These are phyloP conservation scores for Aphis craccivora DNA, from an alignment of 1,140 invertebrate genomes.

Conservation along the genomic window DNA sequence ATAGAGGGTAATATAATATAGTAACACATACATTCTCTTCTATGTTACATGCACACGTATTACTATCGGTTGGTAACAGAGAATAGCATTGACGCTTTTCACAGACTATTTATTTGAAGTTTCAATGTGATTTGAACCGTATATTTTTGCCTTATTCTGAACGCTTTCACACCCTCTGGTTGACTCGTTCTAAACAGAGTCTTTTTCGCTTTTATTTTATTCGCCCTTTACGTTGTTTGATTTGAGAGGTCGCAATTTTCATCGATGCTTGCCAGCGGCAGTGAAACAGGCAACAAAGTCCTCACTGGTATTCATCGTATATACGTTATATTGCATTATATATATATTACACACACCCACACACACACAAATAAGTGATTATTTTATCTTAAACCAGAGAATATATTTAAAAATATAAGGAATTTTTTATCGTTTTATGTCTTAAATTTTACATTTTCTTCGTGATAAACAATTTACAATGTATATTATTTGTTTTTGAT, in stretches of 20 bases:
- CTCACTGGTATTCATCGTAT: not conserved
- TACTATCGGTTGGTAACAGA: not conserved
- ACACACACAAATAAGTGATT: not conserved
- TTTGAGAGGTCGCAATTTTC: not conserved
- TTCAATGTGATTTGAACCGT: not conserved
- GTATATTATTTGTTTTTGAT: not conserved
- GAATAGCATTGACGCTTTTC: not conserved
- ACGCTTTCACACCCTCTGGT: not conserved
- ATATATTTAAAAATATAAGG: not conserved
- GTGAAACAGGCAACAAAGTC: not conserved
- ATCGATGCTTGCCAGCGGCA: not conserved
- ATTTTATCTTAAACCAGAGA: not conserved
- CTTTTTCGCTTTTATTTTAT: not conserved
- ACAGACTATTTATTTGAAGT: not conserved
- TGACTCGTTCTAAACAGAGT: not conserved
- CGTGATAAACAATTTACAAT: not conserved
- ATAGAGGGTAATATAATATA: not conserved
- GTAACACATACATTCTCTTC: no score
- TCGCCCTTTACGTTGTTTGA: not conserved
- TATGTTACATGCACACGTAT: not conserved
- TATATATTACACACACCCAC: not conserved
- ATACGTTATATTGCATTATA: not conserved
- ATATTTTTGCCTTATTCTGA: not conserved
- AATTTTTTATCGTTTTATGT: not conserved
- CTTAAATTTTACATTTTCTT: not conserved